Base-by-base conservation (phyloP, 2,113 vertebrate genomes). In the Prietella phreatophila region DNA sequence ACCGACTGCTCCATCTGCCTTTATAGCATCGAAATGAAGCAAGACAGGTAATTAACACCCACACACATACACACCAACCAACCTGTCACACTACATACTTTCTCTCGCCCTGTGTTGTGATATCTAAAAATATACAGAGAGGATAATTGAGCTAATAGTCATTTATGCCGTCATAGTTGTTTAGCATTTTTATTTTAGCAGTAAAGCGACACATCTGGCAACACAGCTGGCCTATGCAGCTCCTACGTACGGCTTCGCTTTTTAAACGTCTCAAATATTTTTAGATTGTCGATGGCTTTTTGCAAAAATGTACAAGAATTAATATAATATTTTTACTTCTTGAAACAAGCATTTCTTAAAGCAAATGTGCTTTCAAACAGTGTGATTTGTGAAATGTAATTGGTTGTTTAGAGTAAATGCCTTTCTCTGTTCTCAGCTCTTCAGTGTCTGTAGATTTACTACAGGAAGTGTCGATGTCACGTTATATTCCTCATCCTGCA, bases 401-500 rank as follows among this genome's bases (percentile, higher is more conserved):
- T 5, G 2, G 10, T 55, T 30, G 13, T n/a, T 15, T 53, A 53
- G 14, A 19, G 47, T 30, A 10, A 58, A 33, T 39, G 17, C 30
- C 17, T 63, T 2, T 20, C 1, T 91, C 0, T 78, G 0, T 75
- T 39, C 60, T 69, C 79, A 96, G 95, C 84, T 96, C 96, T 20
- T 96, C 95, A 58, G 97, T 96, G 88, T 95, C 93, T 93, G 95
- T 99, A 93, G 97, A 98, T 42, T 92, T 99, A 93, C 95, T 99
- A 89, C 98, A 99, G 93, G 98, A 99, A 91, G 97, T 99, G 42
- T 98, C 98, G 5, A 99, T 99, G 98, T 98, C 97, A 53, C 98
- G 97, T 87, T 99, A 99, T 91, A 99, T 99, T 93, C 97, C 98
- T 93, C 98, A 99, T 89, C 97, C 98, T 17, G 97, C 96, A 89